These are phyloP conservation scores for Plagodis dolabraria DNA, from an alignment of 2,888 invertebrate genomes.

Conservation along the genomic window DNA sequence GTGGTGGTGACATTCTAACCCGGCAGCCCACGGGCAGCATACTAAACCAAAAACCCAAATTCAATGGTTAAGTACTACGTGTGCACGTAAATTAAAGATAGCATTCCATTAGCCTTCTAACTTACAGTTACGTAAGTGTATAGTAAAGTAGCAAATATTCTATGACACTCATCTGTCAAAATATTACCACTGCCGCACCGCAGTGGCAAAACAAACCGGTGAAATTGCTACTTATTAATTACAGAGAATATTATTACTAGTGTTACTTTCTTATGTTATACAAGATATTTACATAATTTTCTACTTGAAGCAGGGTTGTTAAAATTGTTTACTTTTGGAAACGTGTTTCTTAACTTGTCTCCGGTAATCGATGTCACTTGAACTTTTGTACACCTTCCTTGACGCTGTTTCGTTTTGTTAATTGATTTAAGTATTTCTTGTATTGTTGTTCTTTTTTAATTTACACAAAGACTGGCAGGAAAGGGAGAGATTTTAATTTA, in stretches of 20 bases:
- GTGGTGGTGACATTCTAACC: no score
- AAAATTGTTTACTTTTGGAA: constrained; percentile 38
- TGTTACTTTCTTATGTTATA: constrained; percentile 77
- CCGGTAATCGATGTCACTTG: constrained; percentile 32
- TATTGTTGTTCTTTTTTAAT: no score
- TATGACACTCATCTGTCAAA: constrained; percentile 25
- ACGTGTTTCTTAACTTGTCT: constrained; percentile 33
- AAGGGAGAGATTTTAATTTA: no score
- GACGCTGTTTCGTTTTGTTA: constrained; percentile 13
- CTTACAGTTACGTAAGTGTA: not conserved
- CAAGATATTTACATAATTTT: constrained; percentile 67
- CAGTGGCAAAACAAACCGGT: constrained; percentile 20
- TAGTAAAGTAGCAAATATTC: constrained; percentile 13
- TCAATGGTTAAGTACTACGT: no score
- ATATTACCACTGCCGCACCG: constrained; percentile 11
- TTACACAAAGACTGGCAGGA: no score
- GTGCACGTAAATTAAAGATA: no score
- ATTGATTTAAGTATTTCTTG: constrained; percentile 14
- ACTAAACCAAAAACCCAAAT: no score
- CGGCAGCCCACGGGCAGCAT: no score
- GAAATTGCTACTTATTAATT: constrained; percentile 70
- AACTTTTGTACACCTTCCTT: constrained; percentile 19
- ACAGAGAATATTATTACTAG: constrained; percentile 63
- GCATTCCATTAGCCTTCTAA: no score
- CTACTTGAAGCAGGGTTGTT: constrained; percentile 46